Evolutionary conservation across 2,797 vertebrate genomes (phyloP).

Genomic region (Gallinago nigripennis): DNA sequence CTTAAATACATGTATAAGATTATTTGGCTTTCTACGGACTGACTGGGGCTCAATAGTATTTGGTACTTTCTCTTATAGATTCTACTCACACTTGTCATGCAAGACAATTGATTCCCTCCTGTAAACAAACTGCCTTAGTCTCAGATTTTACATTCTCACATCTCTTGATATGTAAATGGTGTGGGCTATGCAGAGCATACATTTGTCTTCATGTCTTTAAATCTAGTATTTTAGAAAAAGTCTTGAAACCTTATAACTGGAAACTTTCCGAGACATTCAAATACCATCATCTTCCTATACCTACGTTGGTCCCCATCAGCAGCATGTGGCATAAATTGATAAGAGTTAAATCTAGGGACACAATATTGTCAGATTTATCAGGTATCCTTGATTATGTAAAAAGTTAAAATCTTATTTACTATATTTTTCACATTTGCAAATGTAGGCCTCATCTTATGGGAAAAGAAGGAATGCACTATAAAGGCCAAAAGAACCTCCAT

Average conservation of each 20-base stretch:
- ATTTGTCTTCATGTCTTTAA: background rate
- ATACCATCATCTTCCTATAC: background rate
- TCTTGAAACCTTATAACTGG: background rate
- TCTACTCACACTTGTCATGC: background rate
- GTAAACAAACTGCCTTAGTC: background rate
- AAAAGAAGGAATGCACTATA: background rate
- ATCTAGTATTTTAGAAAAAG: background rate
- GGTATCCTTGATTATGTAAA: background rate
- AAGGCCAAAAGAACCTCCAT: background rate
- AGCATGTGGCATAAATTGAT: background rate
- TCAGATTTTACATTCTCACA: background rate
- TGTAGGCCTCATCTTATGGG: background rate
- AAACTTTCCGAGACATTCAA: background rate
- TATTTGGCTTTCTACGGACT: background rate
- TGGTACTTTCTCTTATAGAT: background rate
- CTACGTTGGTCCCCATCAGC: background rate
- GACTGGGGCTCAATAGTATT: background rate
- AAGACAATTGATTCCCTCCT: background rate
- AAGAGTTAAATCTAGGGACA: background rate
- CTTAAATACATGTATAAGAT: background rate
- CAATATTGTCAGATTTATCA: background rate
- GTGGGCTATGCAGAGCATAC: background rate
- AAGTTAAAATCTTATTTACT: background rate
- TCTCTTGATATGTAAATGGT: background rate
- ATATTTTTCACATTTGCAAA: background rate